Conservation (phyloP, 2,113 vertebrate genomes). For the Pluvianellus socialis region DNA sequence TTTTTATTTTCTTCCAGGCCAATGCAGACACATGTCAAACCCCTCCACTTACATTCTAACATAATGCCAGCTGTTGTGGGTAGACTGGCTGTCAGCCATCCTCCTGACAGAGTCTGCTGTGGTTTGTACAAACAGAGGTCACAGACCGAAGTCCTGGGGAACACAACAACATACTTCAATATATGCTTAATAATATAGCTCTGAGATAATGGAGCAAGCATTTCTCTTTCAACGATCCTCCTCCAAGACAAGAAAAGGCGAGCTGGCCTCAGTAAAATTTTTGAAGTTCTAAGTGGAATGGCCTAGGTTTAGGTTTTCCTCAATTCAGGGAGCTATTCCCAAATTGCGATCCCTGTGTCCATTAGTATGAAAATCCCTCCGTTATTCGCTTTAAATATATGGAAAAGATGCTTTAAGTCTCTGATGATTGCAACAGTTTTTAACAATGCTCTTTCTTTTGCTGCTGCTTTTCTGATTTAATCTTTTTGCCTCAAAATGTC, state of each 20-base stretch:
- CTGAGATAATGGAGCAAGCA: neutral
- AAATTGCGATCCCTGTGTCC: neutral
- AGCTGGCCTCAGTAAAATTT: neutral
- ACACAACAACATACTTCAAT: neutral
- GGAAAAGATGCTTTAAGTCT: neutral
- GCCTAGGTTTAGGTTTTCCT: neutral
- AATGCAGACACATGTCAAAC: neutral
- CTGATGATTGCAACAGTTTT: neutral
- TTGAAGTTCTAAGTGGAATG: neutral
- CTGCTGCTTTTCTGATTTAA: neutral
- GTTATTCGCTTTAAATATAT: neutral
- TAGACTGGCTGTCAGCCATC: conserved; percentile 3
- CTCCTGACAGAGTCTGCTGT: neutral
- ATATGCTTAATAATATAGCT: neutral
- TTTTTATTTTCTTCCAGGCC: neutral
- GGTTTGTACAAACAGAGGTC: neutral
- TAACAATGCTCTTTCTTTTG: neutral
- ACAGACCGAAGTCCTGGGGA: neutral
- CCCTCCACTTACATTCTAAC: neutral
- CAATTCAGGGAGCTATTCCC: neutral
- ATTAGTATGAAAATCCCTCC: neutral
- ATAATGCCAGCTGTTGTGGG: neutral
- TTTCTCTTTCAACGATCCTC: neutral
- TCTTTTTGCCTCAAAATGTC: neutral
- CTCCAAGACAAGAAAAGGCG: neutral